Percentiles rank a stretch among this genome's conserved stretches.
Conservation (phyloP, 2,113 vertebrate species). For the Fregetta grallaria region DNA sequence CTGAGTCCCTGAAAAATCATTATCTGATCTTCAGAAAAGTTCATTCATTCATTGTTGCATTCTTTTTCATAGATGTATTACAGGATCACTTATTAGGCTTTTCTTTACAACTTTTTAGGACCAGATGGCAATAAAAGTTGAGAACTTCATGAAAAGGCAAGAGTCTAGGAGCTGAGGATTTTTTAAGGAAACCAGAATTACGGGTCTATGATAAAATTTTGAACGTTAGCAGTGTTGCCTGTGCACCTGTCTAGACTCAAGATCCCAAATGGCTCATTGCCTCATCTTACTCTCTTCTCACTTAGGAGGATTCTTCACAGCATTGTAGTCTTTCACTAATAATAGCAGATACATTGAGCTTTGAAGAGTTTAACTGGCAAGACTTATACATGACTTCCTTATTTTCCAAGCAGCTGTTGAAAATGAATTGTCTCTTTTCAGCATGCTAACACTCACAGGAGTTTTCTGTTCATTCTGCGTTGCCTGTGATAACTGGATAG, state of each 20-base stretch:
- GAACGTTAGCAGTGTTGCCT: background rate
- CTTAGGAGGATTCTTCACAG: background rate
- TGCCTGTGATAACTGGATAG: background rate
- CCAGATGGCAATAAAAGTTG: background rate
- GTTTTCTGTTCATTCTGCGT: background rate
- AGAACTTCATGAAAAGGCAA: background rate
- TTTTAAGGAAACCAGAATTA: background rate
- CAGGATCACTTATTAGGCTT: background rate
- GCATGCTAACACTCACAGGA: no score
- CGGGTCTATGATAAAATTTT: background rate
- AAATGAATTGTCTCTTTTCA: background rate
- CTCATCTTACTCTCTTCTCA: background rate
- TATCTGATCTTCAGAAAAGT: background rate
- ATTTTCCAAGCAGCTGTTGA: background rate
- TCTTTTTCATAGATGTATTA: background rate
- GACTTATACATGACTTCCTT: background rate
- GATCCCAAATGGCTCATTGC: accelerated
- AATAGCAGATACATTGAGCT: background rate
- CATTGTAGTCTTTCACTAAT: background rate
- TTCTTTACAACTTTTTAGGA: background rate
- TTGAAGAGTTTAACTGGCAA: background rate
- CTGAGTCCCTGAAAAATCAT: background rate
- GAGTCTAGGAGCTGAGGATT: background rate
- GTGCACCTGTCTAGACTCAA: background rate
- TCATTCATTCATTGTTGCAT: background rate